These are phyloP conservation scores for Adrianichthys oophorus DNA, from an alignment of 2,797 vertebrate genomes.

Conservation along the genomic window DNA sequence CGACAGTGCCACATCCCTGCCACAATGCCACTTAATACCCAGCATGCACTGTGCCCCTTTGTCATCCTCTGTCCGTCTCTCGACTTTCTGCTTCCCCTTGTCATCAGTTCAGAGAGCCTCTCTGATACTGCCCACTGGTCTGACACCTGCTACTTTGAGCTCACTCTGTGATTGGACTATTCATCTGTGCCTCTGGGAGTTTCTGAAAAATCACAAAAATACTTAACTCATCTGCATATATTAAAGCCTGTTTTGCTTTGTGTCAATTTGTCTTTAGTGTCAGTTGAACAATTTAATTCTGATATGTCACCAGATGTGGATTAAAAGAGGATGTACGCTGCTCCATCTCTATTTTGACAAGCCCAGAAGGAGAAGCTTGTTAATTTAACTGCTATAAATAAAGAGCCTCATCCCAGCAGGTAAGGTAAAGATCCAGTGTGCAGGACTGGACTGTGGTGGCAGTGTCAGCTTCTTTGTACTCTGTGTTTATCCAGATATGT, in stretches of 20 bases:
- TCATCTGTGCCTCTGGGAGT: conserved; percentile 1
- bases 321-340: conserved; percentile 58
- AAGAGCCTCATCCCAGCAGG: conserved; percentile 43
- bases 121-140: conserved; percentile 41
- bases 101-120: conserved; percentile 16
- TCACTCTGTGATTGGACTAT: conserved; percentile 6
- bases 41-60: conserved; percentile 30
- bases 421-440: conserved; percentile 39
- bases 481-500: neutral
- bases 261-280: conserved; percentile 19
- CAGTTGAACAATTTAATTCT: conserved; percentile 14
- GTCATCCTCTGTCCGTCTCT: conserved; percentile 17
- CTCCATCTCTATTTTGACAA: conserved; percentile 62
- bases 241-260: conserved; percentile 9
- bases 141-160: conserved; percentile 52
- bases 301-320: conserved; percentile 32
- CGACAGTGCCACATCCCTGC: conserved; percentile 17
- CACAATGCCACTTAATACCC: conserved; percentile 35
- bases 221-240: neutral
- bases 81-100: conserved; percentile 36
- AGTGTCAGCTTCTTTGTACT: conserved; percentile 17
- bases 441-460: conserved; percentile 30
- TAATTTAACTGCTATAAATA: conserved; percentile 75
- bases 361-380: conserved; percentile 61
- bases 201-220: conserved; percentile 10